These are phyloP conservation scores for Bradypus variegatus DNA, from an alignment of 2,797 vertebrate genomes.

Conservation along the genomic window DNA sequence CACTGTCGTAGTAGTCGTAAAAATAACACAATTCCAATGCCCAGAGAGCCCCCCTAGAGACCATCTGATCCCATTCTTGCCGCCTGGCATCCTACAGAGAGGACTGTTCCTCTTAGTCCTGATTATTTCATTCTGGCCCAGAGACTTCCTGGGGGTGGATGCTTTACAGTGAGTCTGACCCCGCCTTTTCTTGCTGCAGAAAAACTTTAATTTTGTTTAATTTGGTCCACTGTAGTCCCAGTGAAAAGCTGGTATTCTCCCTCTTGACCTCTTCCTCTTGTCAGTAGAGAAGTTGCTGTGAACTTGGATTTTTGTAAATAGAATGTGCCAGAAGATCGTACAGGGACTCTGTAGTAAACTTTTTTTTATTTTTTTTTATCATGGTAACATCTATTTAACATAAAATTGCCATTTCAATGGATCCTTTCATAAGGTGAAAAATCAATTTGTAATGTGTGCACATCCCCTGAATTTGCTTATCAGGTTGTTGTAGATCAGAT, in stretches of 20 bases:
- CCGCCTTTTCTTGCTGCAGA: background rate
- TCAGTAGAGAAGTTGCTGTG: background rate
- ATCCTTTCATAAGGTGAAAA: background rate
- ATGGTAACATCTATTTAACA: too few relatives aligned
- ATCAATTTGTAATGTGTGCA: background rate
- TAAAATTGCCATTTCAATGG: background rate
- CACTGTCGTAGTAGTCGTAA: background rate
- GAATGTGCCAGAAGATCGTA: background rate
- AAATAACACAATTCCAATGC: background rate
- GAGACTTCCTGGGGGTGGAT: background rate
- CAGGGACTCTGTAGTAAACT: background rate
- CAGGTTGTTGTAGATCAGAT: background rate
- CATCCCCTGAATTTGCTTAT: background rate
- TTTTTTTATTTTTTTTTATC: too few relatives aligned
- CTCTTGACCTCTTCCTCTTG: background rate
- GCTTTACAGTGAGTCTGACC: background rate
- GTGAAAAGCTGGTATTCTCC: background rate
- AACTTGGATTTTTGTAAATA: constrained; percentile 40
- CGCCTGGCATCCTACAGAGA: background rate
- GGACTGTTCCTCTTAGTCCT: background rate
- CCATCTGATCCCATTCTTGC: background rate
- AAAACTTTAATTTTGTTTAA: background rate
- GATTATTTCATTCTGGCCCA: background rate
- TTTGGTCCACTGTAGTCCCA: background rate
- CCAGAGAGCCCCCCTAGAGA: background rate